Evolutionary conservation across 37 sponge, comb jelly and placozoan genomes (phyloP).

Genomic region (Spongilla lacustris): DNA sequence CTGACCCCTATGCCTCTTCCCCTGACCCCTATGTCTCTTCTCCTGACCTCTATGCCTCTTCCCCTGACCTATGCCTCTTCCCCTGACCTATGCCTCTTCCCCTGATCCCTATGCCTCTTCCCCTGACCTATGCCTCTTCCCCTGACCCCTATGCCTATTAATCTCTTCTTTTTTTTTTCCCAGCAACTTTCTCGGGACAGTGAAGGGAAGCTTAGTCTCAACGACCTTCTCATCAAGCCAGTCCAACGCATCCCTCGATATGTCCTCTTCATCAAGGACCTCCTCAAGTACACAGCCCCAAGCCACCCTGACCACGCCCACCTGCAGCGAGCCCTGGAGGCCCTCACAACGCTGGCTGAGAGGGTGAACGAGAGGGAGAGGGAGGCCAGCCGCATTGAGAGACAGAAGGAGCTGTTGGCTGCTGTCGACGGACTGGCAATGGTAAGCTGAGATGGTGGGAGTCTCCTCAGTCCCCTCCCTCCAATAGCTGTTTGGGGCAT

Average conservation of each 20-base stretch:
- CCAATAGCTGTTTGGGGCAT: neutral
- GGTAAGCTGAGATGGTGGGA: slow-evolving; percentile 23
- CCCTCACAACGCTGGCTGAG: slow-evolving; percentile 74
- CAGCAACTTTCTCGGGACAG: slow-evolving; percentile 67
- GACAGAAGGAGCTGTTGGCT: slow-evolving; percentile 68
- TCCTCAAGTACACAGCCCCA: slow-evolving; percentile 79
- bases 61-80: no score
- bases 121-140: no score
- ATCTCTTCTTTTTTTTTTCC: neutral
- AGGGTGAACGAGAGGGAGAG: slow-evolving; percentile 77
- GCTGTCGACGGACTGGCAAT: slow-evolving; percentile 72
- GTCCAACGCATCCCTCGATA: slow-evolving; percentile 92
- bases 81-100: no score
- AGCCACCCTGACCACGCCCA: slow-evolving; percentile 79
- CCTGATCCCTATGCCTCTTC: no score
- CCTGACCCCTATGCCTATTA: neutral
- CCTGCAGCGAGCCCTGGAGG: slow-evolving; percentile 71
- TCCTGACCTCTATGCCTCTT: no score
- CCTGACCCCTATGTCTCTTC: no score
- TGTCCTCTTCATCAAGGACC: slow-evolving; percentile 86
- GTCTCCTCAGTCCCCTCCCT: neutral
- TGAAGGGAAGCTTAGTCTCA: slow-evolving; percentile 60
- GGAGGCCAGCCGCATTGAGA: slow-evolving; percentile 52
- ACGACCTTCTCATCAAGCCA: slow-evolving; percentile 87
- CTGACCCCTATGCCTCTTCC: no score